A percentile compares a stretch with the other conserved stretches of the same genome.
Evolutionary conservation across 1,140 invertebrate genomes (phyloP).

Genomic region (Drosophila sp.): DNA sequence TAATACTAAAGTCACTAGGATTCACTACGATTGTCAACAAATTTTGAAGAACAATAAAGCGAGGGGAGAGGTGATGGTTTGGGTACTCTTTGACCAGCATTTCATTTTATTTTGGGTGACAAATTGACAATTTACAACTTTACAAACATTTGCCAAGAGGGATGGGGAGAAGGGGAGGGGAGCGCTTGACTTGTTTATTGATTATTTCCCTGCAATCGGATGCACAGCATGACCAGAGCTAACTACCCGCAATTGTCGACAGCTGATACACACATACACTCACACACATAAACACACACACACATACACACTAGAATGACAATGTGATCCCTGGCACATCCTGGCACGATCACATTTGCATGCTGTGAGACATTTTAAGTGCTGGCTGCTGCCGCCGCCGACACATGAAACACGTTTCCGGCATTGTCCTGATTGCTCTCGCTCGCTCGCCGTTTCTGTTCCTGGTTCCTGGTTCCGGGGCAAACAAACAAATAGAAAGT

Average conservation of each 20-base stretch:
- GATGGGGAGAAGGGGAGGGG: not conserved
- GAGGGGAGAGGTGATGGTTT: not conserved
- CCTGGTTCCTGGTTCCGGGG: constrained; percentile 33
- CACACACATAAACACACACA: not conserved
- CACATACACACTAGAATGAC: not conserved
- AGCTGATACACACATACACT: constrained; percentile 6
- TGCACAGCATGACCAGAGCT: constrained; percentile 11
- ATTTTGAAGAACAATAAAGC: not conserved
- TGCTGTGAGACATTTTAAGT: constrained; percentile 15
- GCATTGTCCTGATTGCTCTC: constrained; percentile 19
- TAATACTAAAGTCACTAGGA: too few relatives aligned
- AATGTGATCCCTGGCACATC: constrained; percentile 25
- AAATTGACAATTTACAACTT: constrained; percentile 7
- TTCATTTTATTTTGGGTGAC: not conserved
- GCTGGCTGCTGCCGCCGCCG: not conserved
- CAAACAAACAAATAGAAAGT: constrained; percentile 32
- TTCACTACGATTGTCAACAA: too few relatives aligned
- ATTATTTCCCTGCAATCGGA: constrained; percentile 10
- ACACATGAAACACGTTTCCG: constrained; percentile 54
- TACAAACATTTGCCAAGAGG: constrained; percentile 6
- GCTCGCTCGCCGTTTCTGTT: not conserved
- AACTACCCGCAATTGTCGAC: constrained; percentile 15
- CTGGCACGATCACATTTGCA: constrained; percentile 21
- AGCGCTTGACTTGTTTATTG: constrained; percentile 11
- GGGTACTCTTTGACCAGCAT: constrained; percentile 10